Evolutionary conservation across 2,797 vertebrate genomes (phyloP).

Genomic region (Mallotus villosus): DNA sequence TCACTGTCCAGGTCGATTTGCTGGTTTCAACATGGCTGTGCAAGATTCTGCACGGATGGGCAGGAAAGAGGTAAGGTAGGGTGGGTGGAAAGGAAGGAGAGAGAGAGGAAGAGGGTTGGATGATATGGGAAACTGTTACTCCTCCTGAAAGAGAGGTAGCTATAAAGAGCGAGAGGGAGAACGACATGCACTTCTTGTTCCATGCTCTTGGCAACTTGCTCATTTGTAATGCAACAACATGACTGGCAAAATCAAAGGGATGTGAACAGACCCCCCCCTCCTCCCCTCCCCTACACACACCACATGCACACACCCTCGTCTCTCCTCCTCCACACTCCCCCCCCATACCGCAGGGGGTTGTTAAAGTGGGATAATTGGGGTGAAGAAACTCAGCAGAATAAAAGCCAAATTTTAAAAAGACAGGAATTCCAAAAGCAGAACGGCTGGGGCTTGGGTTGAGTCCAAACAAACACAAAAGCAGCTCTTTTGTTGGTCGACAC

Average conservation of each 20-base stretch:
- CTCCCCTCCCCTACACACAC: neutral
- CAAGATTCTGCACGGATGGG: neutral
- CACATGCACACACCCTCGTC: neutral
- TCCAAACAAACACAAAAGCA: neutral
- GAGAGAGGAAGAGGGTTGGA: conserved; percentile 13
- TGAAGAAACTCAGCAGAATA: neutral
- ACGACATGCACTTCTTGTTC: no score
- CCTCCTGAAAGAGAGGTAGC: neutral
- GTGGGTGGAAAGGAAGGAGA: neutral
- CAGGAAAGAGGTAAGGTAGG: neutral
- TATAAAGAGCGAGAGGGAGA: neutral
- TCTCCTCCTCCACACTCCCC: neutral
- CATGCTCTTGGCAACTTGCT: no score
- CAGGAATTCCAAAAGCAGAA: neutral
- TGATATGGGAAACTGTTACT: neutral
- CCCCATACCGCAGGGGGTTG: neutral
- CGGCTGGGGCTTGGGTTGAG: neutral
- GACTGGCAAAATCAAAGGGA: neutral
- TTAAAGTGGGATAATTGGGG: conserved; percentile 1
- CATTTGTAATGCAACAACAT: no score
- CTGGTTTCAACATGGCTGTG: neutral
- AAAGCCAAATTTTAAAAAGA: neutral
- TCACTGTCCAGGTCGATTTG: no score
- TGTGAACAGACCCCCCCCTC: neutral
- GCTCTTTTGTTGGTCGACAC: neutral